Evolutionary conservation across 2,113 vertebrate species (phyloP), one percentile per base, ranked within the genome.

Genomic region (Platysteira castanea): DNA sequence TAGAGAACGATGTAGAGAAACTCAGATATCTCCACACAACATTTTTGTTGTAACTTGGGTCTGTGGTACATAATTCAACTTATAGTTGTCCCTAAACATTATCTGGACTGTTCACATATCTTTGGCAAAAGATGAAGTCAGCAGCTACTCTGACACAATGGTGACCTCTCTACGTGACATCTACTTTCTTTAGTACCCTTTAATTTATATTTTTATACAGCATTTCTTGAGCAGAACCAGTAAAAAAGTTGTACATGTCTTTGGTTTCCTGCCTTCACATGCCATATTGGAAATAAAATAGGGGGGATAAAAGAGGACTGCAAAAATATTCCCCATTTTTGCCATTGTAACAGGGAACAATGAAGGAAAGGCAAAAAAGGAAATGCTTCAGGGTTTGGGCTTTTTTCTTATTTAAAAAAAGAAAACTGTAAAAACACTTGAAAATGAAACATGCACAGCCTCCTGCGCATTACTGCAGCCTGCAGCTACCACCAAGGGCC

Each of bases 1-100:
- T 0, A 61, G 10, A 53, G 35, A 69, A 30, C 0, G 0, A 67
- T 49, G 42, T 17, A 88, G 41, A 80, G 7, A 37, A 6, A 46
- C 23, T 69, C 75, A 78, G 18, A 54, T 64, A 83, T 63, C n/a
- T 49, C 31, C 44, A 41, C 15, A n/a, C 22, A 75, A 41, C 18
- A 28, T 67, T 77, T 59, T 35, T 35, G 15, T 60, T 85, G 30
- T 18, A 70, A 24, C 41, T 65, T 27, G 6, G 26, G 11, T 78
- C 14, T 24, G 18, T 47, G 33, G 21, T 33, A 11, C 20, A 31
- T 50, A 90, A 70, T 50, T 73, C 47, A 77, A 44, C 22, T 57
- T 57, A 15, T 0, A 68, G 27, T 7, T 75, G 8, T n/a, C 35
- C 79, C 54, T 86, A 23, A 67, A 27, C 1, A 2, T 67, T 84